Evolutionary conservation across 2,797 vertebrate genomes (phyloP).

Genomic region (Hafferia zeledoni): DNA sequence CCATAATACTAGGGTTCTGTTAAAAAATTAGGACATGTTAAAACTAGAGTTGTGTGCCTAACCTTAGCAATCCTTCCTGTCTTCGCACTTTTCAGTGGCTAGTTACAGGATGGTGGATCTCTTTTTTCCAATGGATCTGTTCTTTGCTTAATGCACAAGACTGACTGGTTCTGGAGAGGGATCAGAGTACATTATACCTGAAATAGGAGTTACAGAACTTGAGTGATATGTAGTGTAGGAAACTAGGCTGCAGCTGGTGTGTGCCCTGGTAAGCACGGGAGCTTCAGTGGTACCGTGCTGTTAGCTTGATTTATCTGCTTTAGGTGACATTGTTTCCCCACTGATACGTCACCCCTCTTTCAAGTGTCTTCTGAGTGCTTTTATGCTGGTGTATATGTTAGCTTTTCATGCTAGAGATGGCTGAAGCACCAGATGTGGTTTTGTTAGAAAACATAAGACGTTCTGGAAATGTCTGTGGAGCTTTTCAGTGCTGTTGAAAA

Average conservation of each 20-base stretch:
- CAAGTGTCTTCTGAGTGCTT: neutral
- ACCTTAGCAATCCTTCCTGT: neutral
- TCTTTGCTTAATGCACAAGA: neutral
- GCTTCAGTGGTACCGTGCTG: neutral
- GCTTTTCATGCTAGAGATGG: neutral
- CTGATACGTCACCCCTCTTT: neutral
- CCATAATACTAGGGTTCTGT: neutral
- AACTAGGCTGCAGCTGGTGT: neutral
- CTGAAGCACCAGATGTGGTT: neutral
- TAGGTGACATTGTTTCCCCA: neutral
- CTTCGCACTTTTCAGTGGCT: neutral
- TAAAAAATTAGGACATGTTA: neutral
- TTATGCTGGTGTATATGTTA: neutral
- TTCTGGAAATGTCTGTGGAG: neutral
- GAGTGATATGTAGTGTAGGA: neutral
- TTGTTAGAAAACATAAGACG: neutral
- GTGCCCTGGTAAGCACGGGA: neutral
- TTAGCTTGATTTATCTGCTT: neutral
- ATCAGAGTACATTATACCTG: neutral
- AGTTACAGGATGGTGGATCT: neutral
- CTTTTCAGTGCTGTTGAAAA: neutral
- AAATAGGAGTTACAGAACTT: neutral
- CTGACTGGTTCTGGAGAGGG: neutral
- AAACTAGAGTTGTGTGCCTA: neutral
- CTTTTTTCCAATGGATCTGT: neutral